Evolutionary conservation across 2,888 invertebrate species (phyloP).

Genomic region (Scaptomyza polygonia): DNA sequence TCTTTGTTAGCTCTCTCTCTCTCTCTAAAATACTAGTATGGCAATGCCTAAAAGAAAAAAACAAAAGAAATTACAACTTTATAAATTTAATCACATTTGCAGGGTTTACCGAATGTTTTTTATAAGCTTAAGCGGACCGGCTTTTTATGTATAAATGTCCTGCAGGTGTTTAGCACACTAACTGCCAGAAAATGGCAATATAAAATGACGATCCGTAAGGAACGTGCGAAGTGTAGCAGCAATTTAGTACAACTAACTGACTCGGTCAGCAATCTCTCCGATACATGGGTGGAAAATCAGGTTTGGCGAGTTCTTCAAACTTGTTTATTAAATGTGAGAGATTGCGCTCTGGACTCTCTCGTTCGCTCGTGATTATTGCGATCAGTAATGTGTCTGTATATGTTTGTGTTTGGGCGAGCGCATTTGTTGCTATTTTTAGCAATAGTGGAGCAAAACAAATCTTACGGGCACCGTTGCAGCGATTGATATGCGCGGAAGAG

Average conservation of each 20-base stretch:
- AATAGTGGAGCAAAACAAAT: slow-evolving; percentile 13
- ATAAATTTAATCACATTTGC: not conserved
- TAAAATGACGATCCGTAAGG: slow-evolving; percentile 27
- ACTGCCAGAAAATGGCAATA: slow-evolving; percentile 17
- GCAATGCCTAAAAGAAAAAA: slow-evolving; percentile 51
- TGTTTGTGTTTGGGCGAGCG: slow-evolving; percentile 1
- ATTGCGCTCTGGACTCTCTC: slow-evolving; percentile 27
- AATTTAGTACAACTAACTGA: slow-evolving; percentile 54
- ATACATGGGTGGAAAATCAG: slow-evolving; percentile 54
- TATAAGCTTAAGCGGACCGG: slow-evolving; percentile 20
- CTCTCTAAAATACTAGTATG: slow-evolving; percentile 44
- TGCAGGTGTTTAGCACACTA: slow-evolving; percentile 71
- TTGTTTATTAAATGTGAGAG: slow-evolving; percentile 53
- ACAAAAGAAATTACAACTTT: slow-evolving; percentile 17
- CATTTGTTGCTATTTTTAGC: slow-evolving; percentile 51
- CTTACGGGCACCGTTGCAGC: slow-evolving; percentile 3
- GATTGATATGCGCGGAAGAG: slow-evolving; percentile 17
- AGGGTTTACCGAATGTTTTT: slow-evolving; percentile 2
- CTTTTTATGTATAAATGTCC: slow-evolving; percentile 50
- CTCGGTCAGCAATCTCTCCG: slow-evolving; percentile 45
- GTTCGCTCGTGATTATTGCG: slow-evolving; percentile 14
- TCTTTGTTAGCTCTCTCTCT: slow-evolving; percentile 19
- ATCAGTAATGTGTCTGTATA: slow-evolving; percentile 15
- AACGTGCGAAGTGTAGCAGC: slow-evolving; percentile 51
- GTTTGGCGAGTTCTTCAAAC: slow-evolving; percentile 61